Evolutionary conservation across 2,888 invertebrate species (phyloP).

Genomic region (Dione juno): DNA sequence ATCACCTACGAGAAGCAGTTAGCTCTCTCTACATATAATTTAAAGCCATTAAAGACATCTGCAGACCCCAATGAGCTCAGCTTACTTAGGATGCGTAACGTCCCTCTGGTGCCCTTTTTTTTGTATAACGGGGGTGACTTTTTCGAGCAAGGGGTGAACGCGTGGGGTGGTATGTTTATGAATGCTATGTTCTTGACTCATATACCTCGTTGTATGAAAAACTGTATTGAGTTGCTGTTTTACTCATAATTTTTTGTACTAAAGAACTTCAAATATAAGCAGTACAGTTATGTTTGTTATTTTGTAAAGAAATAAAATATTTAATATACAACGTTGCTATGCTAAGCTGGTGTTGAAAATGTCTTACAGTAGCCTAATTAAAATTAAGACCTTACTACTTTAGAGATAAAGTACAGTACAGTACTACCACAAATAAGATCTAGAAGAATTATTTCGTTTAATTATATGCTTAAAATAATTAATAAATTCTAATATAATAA

Average conservation of each 20-base stretch:
- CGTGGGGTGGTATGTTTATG: slow-evolving; percentile 76
- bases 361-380: too few relatives aligned
- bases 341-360: too few relatives aligned
- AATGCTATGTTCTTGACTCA: slow-evolving; percentile 79
- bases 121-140: slow-evolving; percentile 82
- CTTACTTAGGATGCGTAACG: slow-evolving; percentile 80
- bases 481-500: too few relatives aligned
- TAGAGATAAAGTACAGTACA: too few relatives aligned
- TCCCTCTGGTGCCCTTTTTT: slow-evolving; percentile 81
- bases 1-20: slow-evolving; percentile 76
- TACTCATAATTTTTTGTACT: slow-evolving; percentile 65
- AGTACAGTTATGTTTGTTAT: not conserved
- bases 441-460: too few relatives aligned
- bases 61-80: slow-evolving; percentile 79
- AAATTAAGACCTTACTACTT: too few relatives aligned
- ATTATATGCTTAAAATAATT: too few relatives aligned
- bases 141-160: slow-evolving; percentile 81
- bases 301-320: not conserved
- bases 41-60: slow-evolving; percentile 84
- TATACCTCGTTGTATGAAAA: slow-evolving; percentile 80
- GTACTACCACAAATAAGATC: too few relatives aligned
- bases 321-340: too few relatives aligned
- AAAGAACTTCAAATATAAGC: not conserved
- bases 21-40: slow-evolving; percentile 82
- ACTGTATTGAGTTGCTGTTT: slow-evolving; percentile 70